These are phyloP conservation scores for Zaprionus camerounensis DNA, from an alignment of 1,140 invertebrate genomes.

Conservation along the genomic window DNA sequence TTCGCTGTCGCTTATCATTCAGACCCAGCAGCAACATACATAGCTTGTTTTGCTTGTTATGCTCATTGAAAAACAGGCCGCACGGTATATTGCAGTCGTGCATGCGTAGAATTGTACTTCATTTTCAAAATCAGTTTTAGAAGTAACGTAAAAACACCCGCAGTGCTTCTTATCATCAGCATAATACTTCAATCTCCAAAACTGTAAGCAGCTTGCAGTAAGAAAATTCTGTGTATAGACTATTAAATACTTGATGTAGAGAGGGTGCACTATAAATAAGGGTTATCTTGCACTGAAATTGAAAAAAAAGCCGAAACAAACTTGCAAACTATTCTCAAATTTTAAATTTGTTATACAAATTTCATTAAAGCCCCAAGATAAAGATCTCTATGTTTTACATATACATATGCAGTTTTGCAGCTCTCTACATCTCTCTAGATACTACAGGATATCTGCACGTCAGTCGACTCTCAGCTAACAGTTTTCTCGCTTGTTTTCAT, in stretches of 20 bases:
- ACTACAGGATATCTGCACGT: neutral
- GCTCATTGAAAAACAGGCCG: neutral
- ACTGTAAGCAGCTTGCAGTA: neutral
- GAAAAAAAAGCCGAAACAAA: neutral
- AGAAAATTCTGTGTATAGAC: neutral
- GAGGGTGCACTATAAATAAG: neutral
- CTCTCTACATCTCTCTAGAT: neutral
- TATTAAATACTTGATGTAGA: neutral
- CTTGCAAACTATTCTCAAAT: neutral
- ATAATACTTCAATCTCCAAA: neutral
- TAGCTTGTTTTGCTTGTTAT: constrained; percentile 3
- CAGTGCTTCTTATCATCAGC: neutral
- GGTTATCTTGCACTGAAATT: neutral
- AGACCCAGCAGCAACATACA: constrained; percentile 33
- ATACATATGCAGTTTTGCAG: neutral
- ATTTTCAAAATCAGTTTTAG: too few species aligned
- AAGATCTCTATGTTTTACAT: neutral
- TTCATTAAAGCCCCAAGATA: neutral
- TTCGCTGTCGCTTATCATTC: constrained; percentile 68
- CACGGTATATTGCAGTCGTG: neutral
- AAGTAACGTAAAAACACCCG: too few species aligned
- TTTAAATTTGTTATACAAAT: too few species aligned
- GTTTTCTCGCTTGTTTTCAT: constrained; percentile 42
- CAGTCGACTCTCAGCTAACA: neutral
- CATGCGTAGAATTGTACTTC: neutral